Percentiles rank a stretch among this genome's conserved stretches.
Conservation (phyloP, 1,140 invertebrate species). For the Saccostrea echinata region DNA sequence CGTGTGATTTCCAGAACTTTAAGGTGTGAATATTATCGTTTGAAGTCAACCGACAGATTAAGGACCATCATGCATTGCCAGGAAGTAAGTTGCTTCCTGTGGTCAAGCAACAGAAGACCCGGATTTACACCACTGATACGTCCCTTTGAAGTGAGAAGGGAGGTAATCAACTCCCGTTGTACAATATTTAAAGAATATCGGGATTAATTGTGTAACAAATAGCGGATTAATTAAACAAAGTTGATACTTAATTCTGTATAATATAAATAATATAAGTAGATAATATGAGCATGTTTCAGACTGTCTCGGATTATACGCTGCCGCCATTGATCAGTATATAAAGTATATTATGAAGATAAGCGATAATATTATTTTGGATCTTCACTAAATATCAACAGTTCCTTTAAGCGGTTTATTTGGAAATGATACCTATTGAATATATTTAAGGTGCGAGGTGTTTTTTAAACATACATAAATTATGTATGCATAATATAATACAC, state of each 20-base stretch:
- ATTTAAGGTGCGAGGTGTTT: no score
- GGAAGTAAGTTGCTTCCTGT: constrained; percentile 35
- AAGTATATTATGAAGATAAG: not conserved
- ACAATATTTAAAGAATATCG: not conserved
- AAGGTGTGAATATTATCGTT: constrained; percentile 48
- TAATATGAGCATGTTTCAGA: constrained; percentile 18
- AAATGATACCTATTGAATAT: no score
- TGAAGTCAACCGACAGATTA: constrained; percentile 26
- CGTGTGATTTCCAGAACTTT: constrained; percentile 27
- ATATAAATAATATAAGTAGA: constrained; percentile 31
- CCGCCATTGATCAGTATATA: not conserved
- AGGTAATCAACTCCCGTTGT: constrained; percentile 12
- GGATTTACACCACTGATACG: not conserved
- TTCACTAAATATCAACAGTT: not conserved
- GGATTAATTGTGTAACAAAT: constrained; percentile 31
- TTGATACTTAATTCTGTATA: constrained; percentile 13
- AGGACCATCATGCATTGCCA: constrained; percentile 27
- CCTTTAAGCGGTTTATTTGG: not conserved
- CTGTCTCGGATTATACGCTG: not conserved
- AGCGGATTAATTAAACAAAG: constrained; percentile 30
- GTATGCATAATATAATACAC: no score
- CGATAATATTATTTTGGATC: constrained; percentile 10
- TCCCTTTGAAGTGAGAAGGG: constrained; percentile 11
- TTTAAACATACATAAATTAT: no score
- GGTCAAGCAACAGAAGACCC: constrained; percentile 10